Evolutionary conservation across 2,888 invertebrate species (phyloP).

Genomic region (Platycnemis pennipes): DNA sequence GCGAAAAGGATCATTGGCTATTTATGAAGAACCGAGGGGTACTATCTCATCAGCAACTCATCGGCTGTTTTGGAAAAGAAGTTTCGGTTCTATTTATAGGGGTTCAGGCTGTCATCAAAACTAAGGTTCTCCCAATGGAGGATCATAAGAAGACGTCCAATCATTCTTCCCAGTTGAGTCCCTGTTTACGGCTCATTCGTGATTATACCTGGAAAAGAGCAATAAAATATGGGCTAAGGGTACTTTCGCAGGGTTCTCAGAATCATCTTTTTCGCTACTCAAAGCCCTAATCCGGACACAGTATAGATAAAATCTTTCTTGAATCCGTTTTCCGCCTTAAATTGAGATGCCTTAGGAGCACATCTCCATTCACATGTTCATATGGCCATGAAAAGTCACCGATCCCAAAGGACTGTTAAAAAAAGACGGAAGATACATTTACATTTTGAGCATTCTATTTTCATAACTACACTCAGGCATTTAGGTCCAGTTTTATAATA

Average conservation of each 20-base stretch:
- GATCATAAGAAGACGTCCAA: background rate
- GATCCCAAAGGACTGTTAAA: background rate
- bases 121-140: background rate
- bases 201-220: constrained; percentile 55
- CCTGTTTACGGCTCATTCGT: constrained; percentile 45
- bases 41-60: background rate
- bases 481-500: too few relatives aligned
- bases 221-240: constrained; percentile 47
- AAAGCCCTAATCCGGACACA: constrained; percentile 32
- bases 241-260: constrained; percentile 31
- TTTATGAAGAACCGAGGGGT: background rate
- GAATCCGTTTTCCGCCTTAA: constrained; percentile 15
- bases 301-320: constrained; percentile 33
- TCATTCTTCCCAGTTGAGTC: constrained; percentile 26
- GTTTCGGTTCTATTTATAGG: background rate
- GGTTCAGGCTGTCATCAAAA: background rate
- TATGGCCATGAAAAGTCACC: background rate
- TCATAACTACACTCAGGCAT: too few relatives aligned
- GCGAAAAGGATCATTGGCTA: too few relatives aligned
- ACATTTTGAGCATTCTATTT: too few relatives aligned
- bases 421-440: too few relatives aligned
- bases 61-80: background rate
- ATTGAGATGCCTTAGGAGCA: background rate
- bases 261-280: background rate
- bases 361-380: constrained; percentile 17